A percentile compares a stretch with the other conserved stretches of the same genome.
phyloP scores from a whole-genome alignment of 2,888 invertebrate genomes.

The Apamea anceps region DNA sequence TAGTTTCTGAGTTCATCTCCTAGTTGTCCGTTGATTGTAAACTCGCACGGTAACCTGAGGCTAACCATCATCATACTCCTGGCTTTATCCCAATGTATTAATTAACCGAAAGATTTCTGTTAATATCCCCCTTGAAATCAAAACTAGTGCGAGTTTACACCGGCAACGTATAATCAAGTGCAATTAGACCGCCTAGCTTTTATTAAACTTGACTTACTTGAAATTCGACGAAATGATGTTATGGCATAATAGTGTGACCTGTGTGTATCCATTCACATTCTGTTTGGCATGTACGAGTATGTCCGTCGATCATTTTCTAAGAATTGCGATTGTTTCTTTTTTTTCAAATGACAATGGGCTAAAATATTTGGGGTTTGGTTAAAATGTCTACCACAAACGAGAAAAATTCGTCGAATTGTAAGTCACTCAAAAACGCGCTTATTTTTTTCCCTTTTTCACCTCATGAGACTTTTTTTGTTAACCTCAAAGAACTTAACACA shows the following conservation, averaged over 20 bases:
- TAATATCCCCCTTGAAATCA: background rate
- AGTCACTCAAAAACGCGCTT: background rate
- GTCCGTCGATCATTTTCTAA: background rate
- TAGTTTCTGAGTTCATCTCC: background rate
- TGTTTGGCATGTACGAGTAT: background rate
- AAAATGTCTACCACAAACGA: background rate
- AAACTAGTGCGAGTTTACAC: background rate
- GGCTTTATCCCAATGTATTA: background rate
- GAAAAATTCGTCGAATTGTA: background rate
- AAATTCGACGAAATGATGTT: background rate
- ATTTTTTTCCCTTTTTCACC: no score
- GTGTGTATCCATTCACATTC: background rate
- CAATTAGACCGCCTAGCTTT: background rate
- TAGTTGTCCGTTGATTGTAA: background rate
- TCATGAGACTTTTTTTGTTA: background rate
- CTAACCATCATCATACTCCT: background rate
- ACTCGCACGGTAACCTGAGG: background rate
- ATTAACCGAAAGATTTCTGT: background rate
- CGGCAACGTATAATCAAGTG: background rate
- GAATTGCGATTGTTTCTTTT: background rate
- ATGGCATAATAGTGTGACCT: background rate
- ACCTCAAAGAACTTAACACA: background rate
- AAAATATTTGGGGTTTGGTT: background rate
- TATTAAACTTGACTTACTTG: background rate
- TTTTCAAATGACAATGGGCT: background rate